phyloP scores from a whole-genome alignment of 2,888 invertebrate genomes.

The Dendrolimus pini region DNA sequence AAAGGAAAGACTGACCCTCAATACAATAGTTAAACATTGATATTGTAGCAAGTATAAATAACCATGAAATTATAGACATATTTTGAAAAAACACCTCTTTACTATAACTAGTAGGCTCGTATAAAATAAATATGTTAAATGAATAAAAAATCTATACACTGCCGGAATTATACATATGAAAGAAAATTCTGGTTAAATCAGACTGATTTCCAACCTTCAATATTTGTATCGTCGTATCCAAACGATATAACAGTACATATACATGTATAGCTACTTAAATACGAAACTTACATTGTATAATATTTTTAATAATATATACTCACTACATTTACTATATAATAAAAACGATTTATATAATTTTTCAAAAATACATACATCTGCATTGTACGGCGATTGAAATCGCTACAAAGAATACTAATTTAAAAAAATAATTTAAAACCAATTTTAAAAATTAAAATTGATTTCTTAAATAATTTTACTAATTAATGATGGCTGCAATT shows the following conservation, averaged over 20 bases:
- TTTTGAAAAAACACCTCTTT: too few relatives aligned
- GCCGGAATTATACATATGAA: too few relatives aligned
- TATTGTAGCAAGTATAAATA: too few relatives aligned
- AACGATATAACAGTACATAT: background rate
- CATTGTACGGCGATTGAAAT: slow-evolving; percentile 9
- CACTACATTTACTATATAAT: slow-evolving; percentile 36
- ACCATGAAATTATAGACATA: too few relatives aligned
- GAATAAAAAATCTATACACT: too few relatives aligned
- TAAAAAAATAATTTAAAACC: background rate
- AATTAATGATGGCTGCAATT: background rate
- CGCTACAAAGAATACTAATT: background rate
- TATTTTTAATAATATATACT: too few relatives aligned
- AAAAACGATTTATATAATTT: slow-evolving; percentile 27
- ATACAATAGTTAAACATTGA: too few relatives aligned
- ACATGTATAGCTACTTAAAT: background rate
- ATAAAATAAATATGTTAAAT: too few relatives aligned
- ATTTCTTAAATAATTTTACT: too few relatives aligned
- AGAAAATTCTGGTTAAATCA: too few relatives aligned
- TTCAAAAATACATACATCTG: slow-evolving; percentile 21
- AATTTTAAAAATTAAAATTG: background rate
- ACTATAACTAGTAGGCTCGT: too few relatives aligned
- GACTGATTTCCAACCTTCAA: background rate
- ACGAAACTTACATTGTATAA: background rate
- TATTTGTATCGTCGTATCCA: background rate
- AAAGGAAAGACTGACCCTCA: too few relatives aligned